Conservation (phyloP, 2,888 invertebrate species). For the Petrolisthes manimaculis region DNA sequence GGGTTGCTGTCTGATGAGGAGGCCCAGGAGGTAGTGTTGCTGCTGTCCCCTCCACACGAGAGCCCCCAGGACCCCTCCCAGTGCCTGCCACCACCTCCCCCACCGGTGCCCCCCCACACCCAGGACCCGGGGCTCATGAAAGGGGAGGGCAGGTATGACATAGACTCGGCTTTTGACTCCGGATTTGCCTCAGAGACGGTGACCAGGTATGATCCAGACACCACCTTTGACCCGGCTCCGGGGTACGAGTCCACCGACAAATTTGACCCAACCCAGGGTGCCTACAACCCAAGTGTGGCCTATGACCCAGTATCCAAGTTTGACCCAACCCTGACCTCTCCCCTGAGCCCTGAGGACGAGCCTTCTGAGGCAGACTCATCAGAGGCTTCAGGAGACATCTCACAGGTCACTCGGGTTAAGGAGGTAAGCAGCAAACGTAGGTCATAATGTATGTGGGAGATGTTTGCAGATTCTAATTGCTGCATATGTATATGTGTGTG, state of each 20-base stretch:
- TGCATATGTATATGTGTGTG: too few species aligned
- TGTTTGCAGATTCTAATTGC: too few species aligned
- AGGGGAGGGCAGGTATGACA: slow-evolving; percentile 5
- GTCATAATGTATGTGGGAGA: too few species aligned
- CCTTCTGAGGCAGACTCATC: slow-evolving; percentile 53
- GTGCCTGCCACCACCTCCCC: slow-evolving; percentile 9
- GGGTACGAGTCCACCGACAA: not conserved
- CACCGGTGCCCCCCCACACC: slow-evolving; percentile 13
- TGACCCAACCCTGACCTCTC: slow-evolving; percentile 44
- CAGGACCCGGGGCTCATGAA: not conserved
- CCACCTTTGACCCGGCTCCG: slow-evolving; percentile 26
- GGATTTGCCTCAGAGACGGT: slow-evolving; percentile 6
- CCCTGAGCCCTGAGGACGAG: slow-evolving; percentile 52
- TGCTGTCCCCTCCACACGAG: slow-evolving; percentile 72
- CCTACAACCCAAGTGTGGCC: slow-evolving; percentile 30
- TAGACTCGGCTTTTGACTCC: slow-evolving; percentile 16
- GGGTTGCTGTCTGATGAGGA: slow-evolving; percentile 86
- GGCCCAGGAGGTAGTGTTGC: slow-evolving; percentile 87
- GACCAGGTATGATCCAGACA: not conserved
- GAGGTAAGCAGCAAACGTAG: slow-evolving; percentile 13
- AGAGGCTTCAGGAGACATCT: slow-evolving; percentile 39
- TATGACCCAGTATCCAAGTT: slow-evolving; percentile 13
- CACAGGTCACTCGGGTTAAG: slow-evolving; percentile 24
- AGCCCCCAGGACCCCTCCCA: slow-evolving; percentile 23
- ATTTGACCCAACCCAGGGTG: not conserved